phyloP scores from a whole-genome alignment of 1,140 invertebrate genomes.

The Manduca sexta region DNA sequence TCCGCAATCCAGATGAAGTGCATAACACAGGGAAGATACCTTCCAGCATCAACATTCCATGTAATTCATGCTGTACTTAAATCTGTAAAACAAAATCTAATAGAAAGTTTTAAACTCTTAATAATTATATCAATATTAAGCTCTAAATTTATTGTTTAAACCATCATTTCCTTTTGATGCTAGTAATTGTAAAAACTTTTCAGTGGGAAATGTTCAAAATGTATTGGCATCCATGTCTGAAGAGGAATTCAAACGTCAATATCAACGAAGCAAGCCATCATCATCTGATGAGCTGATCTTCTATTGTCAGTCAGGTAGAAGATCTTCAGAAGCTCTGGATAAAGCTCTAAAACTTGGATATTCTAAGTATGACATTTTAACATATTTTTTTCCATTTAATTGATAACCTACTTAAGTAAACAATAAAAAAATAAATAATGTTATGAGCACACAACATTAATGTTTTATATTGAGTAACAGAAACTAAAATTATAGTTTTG shows the following conservation, averaged over 20 bases:
- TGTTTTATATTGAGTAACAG: too few species aligned
- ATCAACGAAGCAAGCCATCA: conserved; percentile 64
- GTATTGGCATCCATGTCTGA: conserved; percentile 61
- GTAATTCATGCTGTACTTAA: conserved; percentile 53
- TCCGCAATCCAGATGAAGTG: conserved; percentile 79
- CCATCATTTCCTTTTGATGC: too few species aligned
- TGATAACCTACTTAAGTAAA: too few species aligned
- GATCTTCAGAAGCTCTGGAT: conserved; percentile 70
- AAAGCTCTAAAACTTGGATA: conserved; percentile 69
- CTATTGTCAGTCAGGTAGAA: conserved; percentile 71
- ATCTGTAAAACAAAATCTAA: neutral
- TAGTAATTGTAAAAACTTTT: too few species aligned
- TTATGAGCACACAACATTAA: too few species aligned
- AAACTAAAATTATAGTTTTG: too few species aligned
- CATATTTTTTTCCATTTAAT: too few species aligned
- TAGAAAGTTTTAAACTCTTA: too few species aligned
- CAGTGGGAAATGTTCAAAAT: conserved; percentile 65
- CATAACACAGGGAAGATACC: conserved; percentile 78
- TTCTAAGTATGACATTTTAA: conserved; percentile 54
- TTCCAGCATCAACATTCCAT: conserved; percentile 81
- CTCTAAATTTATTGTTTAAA: too few species aligned
- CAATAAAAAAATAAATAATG: too few species aligned
- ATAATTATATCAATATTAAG: too few species aligned
- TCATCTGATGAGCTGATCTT: conserved; percentile 71
- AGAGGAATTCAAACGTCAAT: conserved; percentile 65